Evolutionary conservation across 1,140 invertebrate genomes (phyloP).

Genomic region (Physella acuta): DNA sequence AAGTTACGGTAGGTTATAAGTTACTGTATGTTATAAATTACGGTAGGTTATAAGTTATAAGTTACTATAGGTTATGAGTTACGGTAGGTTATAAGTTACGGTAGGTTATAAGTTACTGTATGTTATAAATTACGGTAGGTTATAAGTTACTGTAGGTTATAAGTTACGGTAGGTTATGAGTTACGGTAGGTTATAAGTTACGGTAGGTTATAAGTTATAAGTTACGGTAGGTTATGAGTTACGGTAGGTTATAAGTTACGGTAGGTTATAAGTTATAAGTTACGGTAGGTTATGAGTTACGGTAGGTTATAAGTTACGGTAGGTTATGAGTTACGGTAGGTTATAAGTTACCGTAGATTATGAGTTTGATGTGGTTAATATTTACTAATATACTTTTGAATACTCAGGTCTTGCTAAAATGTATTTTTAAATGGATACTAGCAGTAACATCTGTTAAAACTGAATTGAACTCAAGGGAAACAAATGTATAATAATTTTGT

Average conservation of each 20-base stretch:
- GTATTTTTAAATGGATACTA: not conserved
- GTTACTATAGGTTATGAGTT: too few species aligned
- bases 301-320: not conserved
- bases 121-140: not conserved
- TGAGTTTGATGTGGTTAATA: not conserved
- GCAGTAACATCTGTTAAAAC: too few species aligned
- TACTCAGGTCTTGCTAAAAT: not conserved
- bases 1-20: too few species aligned
- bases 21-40: too few species aligned
- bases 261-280: not conserved
- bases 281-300: not conserved
- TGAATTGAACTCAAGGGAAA: not conserved
- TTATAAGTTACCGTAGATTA: not conserved
- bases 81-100: too few species aligned
- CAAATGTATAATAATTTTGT: not conserved
- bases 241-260: not conserved
- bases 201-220: not conserved
- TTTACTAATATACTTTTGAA: not conserved
- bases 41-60: too few species aligned
- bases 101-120: too few species aligned
- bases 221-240: not conserved
- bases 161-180: not conserved
- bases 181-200: not conserved
- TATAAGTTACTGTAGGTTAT: not conserved
- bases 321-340: not conserved